Evolutionary conservation across 1,140 invertebrate species (phyloP).

Genomic region (Antheraea pernyi): DNA sequence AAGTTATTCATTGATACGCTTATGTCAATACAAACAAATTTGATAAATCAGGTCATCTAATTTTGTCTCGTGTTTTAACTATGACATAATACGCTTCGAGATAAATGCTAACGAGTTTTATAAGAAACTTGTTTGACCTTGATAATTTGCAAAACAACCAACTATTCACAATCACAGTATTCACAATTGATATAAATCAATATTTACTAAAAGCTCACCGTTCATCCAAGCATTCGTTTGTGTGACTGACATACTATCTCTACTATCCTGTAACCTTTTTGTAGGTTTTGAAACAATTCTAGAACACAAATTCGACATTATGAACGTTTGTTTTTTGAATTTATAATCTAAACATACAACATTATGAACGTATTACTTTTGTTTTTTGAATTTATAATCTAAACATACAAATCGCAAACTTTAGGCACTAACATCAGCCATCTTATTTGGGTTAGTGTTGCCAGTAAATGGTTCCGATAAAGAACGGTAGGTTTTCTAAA

Average conservation of each 20-base stretch:
- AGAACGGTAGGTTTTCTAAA: too few species aligned
- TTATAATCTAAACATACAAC: slow-evolving; percentile 82
- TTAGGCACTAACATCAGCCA: slow-evolving; percentile 52
- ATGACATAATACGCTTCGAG: slow-evolving; percentile 21
- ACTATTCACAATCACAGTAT: not conserved
- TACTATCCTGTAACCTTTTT: slow-evolving; percentile 84
- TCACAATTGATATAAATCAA: slow-evolving; percentile 46
- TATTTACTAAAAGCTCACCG: slow-evolving; percentile 82
- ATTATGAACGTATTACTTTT: slow-evolving; percentile 78
- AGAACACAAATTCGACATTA: slow-evolving; percentile 87
- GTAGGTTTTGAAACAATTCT: slow-evolving; percentile 85
- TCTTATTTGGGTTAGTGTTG: slow-evolving; percentile 36
- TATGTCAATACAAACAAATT: slow-evolving; percentile 14
- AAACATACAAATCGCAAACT: slow-evolving; percentile 42
- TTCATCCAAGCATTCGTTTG: slow-evolving; percentile 92
- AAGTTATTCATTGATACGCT: slow-evolving; percentile 7
- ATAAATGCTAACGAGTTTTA: slow-evolving; percentile 9
- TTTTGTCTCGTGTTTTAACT: slow-evolving; percentile 13
- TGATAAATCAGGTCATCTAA: slow-evolving; percentile 19
- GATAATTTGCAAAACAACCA: slow-evolving; percentile 34
- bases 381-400: slow-evolving; percentile 45
- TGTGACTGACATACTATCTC: slow-evolving; percentile 86
- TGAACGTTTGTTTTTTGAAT: slow-evolving; percentile 51
- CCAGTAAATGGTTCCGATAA: too few species aligned
- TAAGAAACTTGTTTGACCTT: slow-evolving; percentile 29